A percentile compares a stretch with the other conserved stretches of the same genome.
Evolutionary conservation across 2,113 vertebrate genomes (phyloP).

Genomic region (Charadrius vociferus): DNA sequence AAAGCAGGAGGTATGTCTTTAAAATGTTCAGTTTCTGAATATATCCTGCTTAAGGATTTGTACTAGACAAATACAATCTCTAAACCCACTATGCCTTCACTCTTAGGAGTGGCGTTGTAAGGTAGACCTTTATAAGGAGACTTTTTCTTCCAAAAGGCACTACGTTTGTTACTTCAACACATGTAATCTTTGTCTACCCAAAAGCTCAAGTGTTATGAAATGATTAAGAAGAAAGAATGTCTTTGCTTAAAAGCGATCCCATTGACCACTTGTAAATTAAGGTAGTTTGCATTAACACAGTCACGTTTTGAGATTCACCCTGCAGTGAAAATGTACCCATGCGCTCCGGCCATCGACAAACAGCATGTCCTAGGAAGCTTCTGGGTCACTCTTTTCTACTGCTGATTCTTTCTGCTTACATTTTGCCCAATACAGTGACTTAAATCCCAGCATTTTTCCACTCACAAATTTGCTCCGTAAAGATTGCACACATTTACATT

Average conservation of each 20-base stretch:
- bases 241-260: background rate
- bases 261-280: too few relatives aligned
- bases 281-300: background rate
- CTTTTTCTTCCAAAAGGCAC: background rate
- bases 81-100: background rate
- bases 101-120: background rate
- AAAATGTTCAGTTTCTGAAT: background rate
- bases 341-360: background rate
- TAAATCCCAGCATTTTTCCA: background rate
- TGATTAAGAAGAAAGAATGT: background rate
- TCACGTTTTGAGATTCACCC: background rate
- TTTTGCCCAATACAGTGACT: background rate
- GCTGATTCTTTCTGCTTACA: background rate
- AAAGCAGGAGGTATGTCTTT: background rate
- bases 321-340: background rate
- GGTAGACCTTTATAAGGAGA: background rate
- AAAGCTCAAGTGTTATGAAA: background rate
- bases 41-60: background rate
- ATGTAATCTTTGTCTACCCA: background rate
- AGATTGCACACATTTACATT: background rate
- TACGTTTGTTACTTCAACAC: background rate
- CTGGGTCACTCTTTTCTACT: background rate
- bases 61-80: background rate
- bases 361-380: background rate
- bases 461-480: background rate